phyloP scores from a whole-genome alignment of 2,113 vertebrate genomes.

The Phalacrocorax pelagicus region DNA sequence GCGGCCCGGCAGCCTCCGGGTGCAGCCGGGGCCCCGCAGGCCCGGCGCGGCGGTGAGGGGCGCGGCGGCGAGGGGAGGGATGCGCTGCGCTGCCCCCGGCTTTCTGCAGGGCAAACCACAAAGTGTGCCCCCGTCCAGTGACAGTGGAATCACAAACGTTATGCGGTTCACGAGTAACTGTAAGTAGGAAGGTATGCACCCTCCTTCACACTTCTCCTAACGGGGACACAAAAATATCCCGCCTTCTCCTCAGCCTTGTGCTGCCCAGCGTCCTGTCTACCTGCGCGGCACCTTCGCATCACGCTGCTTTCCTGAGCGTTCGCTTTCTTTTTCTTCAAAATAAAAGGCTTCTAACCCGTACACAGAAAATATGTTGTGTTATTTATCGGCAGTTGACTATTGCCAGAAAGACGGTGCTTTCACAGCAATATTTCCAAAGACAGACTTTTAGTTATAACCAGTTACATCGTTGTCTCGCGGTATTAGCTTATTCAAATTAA shows the following conservation, averaged over 20 bases:
- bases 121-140: accelerated
- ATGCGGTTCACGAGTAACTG: accelerated
- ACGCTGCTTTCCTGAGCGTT: background rate
- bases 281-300: background rate
- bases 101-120: background rate
- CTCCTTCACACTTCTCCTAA: background rate
- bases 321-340: background rate
- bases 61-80: no score
- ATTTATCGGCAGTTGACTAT: background rate
- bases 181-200: background rate
- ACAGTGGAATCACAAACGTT: background rate
- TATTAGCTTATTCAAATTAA: background rate
- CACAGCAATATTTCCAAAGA: background rate
- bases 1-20: no score
- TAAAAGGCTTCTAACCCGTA: background rate
- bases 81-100: accelerated
- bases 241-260: no score
- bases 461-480: background rate
- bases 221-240: accelerated
- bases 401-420: background rate
- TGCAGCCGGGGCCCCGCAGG: no score
- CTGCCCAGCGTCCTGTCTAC: accelerated
- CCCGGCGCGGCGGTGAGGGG: no score
- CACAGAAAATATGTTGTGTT: background rate
- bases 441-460: background rate